Conservation (phyloP, 2,797 vertebrate genomes). For the Strix occidentalis region DNA sequence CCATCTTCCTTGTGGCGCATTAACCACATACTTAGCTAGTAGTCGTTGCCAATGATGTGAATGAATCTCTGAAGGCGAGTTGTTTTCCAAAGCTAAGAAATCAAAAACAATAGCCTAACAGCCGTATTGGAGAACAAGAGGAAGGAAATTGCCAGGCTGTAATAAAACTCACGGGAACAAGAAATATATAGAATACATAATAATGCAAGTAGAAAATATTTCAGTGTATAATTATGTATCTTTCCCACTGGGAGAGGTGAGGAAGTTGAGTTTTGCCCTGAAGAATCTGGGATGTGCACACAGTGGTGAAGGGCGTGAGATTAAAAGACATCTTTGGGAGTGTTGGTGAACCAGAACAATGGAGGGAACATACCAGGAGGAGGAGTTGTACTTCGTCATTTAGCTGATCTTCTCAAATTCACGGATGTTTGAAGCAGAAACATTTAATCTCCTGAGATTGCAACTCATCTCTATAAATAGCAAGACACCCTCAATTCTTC, state of each 20-base stretch:
- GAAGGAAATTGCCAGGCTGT: not conserved
- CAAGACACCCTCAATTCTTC: not conserved
- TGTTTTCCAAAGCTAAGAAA: not conserved
- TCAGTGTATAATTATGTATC: not conserved
- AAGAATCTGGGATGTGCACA: slow-evolving; percentile 11
- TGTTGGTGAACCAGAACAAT: not conserved
- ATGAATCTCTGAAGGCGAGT: not conserved
- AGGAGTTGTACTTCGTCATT: not conserved
- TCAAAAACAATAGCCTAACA: not conserved
- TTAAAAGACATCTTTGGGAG: slow-evolving; percentile 2
- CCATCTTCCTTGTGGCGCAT: not conserved
- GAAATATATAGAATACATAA: not conserved
- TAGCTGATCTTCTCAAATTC: not conserved
- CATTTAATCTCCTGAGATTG: not conserved
- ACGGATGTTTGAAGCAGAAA: not conserved
- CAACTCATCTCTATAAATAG: not conserved
- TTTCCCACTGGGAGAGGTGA: not conserved
- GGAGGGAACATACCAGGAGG: slow-evolving; percentile 21
- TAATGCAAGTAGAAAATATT: not conserved
- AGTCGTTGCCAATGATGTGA: not conserved
- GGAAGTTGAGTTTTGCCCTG: slow-evolving; percentile 7
- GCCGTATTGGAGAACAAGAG: fast-evolving
- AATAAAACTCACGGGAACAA: not conserved
- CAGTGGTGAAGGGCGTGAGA: not conserved
- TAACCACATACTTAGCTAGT: not conserved